Conservation (phyloP, 2,888 invertebrate genomes). For the Allolobophora icterica region DNA sequence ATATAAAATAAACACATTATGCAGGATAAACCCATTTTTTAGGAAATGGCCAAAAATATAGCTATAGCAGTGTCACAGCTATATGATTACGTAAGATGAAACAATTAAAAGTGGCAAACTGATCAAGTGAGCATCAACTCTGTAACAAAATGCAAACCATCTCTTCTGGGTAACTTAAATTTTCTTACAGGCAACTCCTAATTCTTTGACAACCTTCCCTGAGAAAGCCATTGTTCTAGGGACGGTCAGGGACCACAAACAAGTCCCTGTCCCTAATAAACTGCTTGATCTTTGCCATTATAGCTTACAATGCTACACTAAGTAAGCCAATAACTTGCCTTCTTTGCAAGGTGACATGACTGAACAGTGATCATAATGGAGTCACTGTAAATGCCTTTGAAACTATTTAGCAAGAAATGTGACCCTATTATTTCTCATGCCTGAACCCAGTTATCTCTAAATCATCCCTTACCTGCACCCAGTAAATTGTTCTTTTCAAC, state of each 20-base stretch:
- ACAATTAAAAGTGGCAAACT: neutral
- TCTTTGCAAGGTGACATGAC: neutral
- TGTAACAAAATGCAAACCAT: neutral
- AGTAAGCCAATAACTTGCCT: too few species aligned
- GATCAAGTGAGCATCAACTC: neutral
- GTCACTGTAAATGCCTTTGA: neutral
- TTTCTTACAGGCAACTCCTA: too few species aligned
- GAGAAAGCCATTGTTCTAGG: neutral
- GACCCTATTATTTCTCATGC: neutral
- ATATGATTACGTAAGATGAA: neutral
- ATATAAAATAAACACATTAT: too few species aligned
- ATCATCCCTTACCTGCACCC: neutral
- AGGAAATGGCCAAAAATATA: too few species aligned
- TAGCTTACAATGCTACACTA: neutral
- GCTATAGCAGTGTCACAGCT: neutral
- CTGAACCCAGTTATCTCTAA: neutral
- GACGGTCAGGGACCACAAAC: too few species aligned
- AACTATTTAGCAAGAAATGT: neutral
- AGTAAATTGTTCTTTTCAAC: slow-evolving; percentile 25
- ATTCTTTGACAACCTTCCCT: neutral
- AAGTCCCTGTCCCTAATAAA: neutral
- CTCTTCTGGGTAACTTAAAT: neutral
- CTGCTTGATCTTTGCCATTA: neutral
- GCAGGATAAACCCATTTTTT: too few species aligned
- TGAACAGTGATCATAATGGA: neutral